Base-by-base conservation (phyloP, 2,888 invertebrate species). In the Melanostoma scalare region DNA sequence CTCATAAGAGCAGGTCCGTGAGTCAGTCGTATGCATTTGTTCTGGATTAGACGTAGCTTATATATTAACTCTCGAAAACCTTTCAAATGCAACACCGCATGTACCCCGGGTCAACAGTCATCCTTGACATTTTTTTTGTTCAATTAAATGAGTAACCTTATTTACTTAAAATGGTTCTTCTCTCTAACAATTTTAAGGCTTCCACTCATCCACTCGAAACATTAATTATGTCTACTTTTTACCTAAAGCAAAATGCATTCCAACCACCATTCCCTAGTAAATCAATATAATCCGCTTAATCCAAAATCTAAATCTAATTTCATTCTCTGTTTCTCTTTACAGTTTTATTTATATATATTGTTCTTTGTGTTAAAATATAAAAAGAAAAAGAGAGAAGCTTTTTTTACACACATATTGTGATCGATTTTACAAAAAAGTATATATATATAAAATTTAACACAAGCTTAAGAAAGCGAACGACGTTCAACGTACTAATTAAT, bases 401-500 rank as follows among this genome's bases (percentile, higher is more conserved):
- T 69, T 48, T 79, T 68, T 68, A 73, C 63, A 79, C 65, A 79
- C 74, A 71, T 53, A 79, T 84, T 75, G 84, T 84, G 78, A 79
- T 79, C 75, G 60, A 68, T 86, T 86, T 80, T 85, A 61, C 86
- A 86, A 87, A 71, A 78, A 48, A 65, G 69, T 58, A 69, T 46
- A 33, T 9, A 72, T 69, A 79, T 65, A 58, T 75, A 73, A 50
- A 58, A 58, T 46, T 6, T 74, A 68, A 72, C 30, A 72, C 69
- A 81, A 86, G 80, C 79, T 79, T 61, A 50, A 50, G 61, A 79
- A 77, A 52, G 48, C 46, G 52, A 68, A 71, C 52, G 72, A 75
- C 69, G 55, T 61, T 67, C 67, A 48, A 75, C 56, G 71, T 60
- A 46, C 58, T 60, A 61, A 75, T 40, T 75, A 46, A 58, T 69